Evolutionary conservation across 1,140 invertebrate genomes (phyloP), one percentile per base, ranked within the genome.

Genomic region (Metopolophium dirhodum): DNA sequence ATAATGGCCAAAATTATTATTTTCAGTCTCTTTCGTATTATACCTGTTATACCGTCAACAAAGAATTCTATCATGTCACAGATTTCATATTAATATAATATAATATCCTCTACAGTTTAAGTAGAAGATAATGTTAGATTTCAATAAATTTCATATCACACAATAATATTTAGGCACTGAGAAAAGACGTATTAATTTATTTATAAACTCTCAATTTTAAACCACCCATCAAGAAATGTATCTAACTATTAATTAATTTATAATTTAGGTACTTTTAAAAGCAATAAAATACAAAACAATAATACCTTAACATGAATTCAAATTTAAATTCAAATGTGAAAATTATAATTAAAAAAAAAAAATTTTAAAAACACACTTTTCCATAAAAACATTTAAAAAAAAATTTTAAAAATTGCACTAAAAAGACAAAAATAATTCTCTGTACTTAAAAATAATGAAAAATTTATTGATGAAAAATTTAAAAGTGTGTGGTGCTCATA

Each of bases 51-150:
- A 20, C 7, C 20, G 14, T 82, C 68, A 35, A 82, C n/a, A 41
- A 83, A 85, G 61, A 82, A 85, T 86, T 86, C 41, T 45, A 82
- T 82, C 22, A 86, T 86, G 23, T 85, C 35, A 68, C 30, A 41
- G 20, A 85, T 85, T 85, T 86, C 83, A 30, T 47, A 47, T 86
- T 30, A 41, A 85, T 85, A 41, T 41, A 41, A 41, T 41, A 41
- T 8, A 3, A 85, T 85, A 37, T 85, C 8, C 22, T 41, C 2
- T 23, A 47, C 23, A 26, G 41, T 86, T 86, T 86, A 47, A 45
- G 26, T 30, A 47, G 18, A 26, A 30, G 7, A 51, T 51, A 49
- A 41, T 41, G 41, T 88, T 22, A 51, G n/a, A 35, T 88, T 22
- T 51, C 18, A 88, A 88, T 88, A 51, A 0, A 51, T 88, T 88